These are phyloP conservation scores for Halichoerus grypus DNA, from an alignment of 2,113 vertebrate species.

Conservation along the genomic window DNA sequence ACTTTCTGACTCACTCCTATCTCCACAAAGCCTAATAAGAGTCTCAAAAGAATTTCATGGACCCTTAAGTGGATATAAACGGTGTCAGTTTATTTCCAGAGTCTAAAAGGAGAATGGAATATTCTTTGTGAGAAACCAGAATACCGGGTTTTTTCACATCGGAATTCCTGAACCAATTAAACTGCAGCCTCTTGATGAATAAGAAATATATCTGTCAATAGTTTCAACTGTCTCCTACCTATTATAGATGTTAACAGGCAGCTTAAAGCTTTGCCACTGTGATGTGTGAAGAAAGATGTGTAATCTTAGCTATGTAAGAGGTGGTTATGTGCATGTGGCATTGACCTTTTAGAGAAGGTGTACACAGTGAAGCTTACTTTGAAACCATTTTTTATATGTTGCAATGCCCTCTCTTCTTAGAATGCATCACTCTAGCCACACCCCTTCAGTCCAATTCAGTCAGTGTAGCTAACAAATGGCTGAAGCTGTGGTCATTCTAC, in stretches of 20 bases:
- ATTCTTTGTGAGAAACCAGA: slow-evolving; percentile 78
- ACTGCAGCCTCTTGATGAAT: background rate
- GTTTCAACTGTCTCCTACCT: slow-evolving; percentile 18
- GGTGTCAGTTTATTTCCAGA: slow-evolving; percentile 79
- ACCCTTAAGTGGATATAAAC: slow-evolving; percentile 64
- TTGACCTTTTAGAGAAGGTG: background rate
- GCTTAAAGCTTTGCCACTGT: slow-evolving; percentile 27
- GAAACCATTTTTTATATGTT: background rate
- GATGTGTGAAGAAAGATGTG: slow-evolving; percentile 45
- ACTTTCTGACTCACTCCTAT: background rate
- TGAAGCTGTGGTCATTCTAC: slow-evolving; percentile 8
- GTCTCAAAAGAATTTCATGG: slow-evolving; percentile 77
- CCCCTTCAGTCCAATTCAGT: slow-evolving; percentile 46
- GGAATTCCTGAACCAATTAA: slow-evolving; percentile 56
- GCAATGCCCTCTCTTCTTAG: background rate
- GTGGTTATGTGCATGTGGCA: background rate
- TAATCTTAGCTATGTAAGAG: background rate
- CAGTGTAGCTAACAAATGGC: slow-evolving; percentile 28
- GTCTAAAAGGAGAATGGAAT: slow-evolving; percentile 64
- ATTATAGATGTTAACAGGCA: slow-evolving; percentile 44
- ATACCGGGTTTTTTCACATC: slow-evolving; percentile 83
- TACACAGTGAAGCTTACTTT: slow-evolving; percentile 7
- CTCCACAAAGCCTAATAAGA: slow-evolving; percentile 73
- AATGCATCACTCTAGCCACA: slow-evolving; percentile 44
- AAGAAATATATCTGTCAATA: slow-evolving; percentile 56